Evolutionary conservation across 2,797 vertebrate genomes (phyloP).

Genomic region (Sebastes vulpes): DNA sequence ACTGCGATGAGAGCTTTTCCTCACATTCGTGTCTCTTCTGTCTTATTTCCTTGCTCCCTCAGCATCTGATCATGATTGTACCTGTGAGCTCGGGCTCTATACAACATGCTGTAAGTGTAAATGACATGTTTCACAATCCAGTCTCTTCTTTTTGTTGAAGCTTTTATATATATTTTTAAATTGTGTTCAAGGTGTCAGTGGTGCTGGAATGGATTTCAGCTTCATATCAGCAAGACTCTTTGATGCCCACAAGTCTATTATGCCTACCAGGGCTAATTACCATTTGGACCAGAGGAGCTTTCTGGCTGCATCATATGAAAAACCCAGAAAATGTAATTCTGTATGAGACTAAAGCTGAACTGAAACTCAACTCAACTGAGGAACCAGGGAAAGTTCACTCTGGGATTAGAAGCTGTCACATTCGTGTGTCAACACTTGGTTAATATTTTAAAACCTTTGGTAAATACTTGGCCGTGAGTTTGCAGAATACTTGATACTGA

Average conservation of each 20-base stretch:
- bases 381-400: not conserved
- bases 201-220: conserved; percentile 31
- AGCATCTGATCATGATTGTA: conserved; percentile 18
- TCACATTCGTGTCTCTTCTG: conserved; percentile 19
- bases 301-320: not conserved
- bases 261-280: conserved; percentile 34
- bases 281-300: conserved; percentile 16
- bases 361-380: conserved; percentile 13
- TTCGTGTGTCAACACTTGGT: not conserved
- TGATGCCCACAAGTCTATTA: conserved; percentile 25
- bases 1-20: conserved; percentile 33
- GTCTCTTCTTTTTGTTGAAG: conserved; percentile 6
- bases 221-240: conserved; percentile 17
- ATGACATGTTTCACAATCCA: conserved; percentile 20
- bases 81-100: conserved; percentile 12
- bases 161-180: not conserved
- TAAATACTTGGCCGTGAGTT: not conserved
- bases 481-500: not conserved
- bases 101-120: not conserved
- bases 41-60: not conserved
- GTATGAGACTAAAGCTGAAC: conserved; percentile 5
- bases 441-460: conserved; percentile 1
- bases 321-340: not conserved
- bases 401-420: not conserved
- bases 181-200: conserved; percentile 23